Percentiles rank a stretch among this genome's conserved stretches.
These are phyloP conservation scores for Halichoerus grypus DNA, from an alignment of 2,113 vertebrate genomes.

Conservation along the genomic window DNA sequence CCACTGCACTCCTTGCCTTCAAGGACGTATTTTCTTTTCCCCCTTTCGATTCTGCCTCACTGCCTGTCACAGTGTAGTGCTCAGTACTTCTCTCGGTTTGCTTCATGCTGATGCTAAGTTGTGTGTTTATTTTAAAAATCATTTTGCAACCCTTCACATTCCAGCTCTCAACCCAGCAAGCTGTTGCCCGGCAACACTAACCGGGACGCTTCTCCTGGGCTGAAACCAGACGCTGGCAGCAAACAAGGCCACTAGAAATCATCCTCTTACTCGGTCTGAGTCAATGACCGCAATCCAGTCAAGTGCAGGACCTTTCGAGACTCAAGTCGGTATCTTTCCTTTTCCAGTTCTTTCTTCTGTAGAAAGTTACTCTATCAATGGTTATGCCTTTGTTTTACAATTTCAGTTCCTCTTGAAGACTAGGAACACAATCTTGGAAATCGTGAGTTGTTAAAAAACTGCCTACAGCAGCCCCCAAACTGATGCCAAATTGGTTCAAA, in stretches of 20 bases:
- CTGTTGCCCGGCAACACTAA: conserved; percentile 73
- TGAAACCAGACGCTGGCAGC: conserved; percentile 71
- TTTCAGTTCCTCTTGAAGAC: conserved; percentile 25
- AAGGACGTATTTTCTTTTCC: not conserved
- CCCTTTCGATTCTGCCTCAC: not conserved
- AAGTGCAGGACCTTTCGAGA: conserved; percentile 71
- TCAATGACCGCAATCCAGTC: conserved; percentile 67
- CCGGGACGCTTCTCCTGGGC: conserved; percentile 59
- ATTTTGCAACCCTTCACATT: conserved; percentile 80
- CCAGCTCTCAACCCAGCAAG: conserved; percentile 74
- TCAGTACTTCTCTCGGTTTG: conserved; percentile 57
- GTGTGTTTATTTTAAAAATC: conserved; percentile 74
- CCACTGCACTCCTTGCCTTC: not conserved
- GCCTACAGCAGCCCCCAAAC: not conserved
- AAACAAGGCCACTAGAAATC: conserved; percentile 75
- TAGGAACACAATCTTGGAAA: conserved; percentile 33
- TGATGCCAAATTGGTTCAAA: not conserved
- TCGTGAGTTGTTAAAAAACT: conserved; percentile 55
- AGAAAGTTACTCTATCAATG: conserved; percentile 23
- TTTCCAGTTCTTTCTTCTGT: conserved; percentile 32
- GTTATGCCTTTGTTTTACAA: not conserved
- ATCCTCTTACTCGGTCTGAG: conserved; percentile 54
- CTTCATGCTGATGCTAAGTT: conserved; percentile 76
- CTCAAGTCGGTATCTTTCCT: not conserved
- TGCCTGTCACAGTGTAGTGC: not conserved